These are phyloP conservation scores for Trachelus troglodyta DNA, from an alignment of 2,888 invertebrate species.

Conservation along the genomic window DNA sequence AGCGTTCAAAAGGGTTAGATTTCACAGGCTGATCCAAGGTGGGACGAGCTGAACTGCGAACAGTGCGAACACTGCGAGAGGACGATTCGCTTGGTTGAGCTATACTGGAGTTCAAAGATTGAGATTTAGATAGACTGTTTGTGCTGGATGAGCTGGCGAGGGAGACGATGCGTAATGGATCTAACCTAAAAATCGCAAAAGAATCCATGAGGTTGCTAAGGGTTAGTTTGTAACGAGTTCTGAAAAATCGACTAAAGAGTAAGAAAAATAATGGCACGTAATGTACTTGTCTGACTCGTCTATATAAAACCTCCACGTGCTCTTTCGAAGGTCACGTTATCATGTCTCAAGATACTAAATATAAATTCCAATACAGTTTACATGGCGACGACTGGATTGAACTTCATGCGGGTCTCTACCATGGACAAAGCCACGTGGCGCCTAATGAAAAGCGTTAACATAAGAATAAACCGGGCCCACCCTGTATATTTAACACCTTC, in stretches of 20 bases:
- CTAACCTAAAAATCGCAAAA: slow-evolving; percentile 15
- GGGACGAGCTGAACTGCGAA: slow-evolving; percentile 19
- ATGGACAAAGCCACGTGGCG: neutral
- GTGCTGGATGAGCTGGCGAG: slow-evolving; percentile 35
- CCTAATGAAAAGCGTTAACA: neutral
- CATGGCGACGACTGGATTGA: neutral
- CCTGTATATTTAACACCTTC: neutral
- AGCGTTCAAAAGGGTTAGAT: slow-evolving; percentile 50
- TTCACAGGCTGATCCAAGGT: slow-evolving; percentile 50
- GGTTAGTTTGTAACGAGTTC: too few relatives aligned
- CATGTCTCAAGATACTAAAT: neutral
- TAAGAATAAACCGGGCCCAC: neutral
- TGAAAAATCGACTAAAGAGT: neutral
- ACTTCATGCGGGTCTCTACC: neutral
- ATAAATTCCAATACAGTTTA: neutral
- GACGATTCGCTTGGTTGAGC: slow-evolving; percentile 5
- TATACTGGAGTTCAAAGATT: slow-evolving; percentile 42
- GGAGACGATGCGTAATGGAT: slow-evolving; percentile 34
- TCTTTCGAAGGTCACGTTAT: neutral
- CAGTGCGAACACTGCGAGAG: neutral
- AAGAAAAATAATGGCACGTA: neutral
- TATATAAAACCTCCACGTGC: too few relatives aligned
- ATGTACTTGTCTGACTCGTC: too few relatives aligned
- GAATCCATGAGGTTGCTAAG: too few relatives aligned
- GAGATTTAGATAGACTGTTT: slow-evolving; percentile 33